Evolutionary conservation across 2,888 invertebrate species (phyloP).

Genomic region (Adelognathus sp.): DNA sequence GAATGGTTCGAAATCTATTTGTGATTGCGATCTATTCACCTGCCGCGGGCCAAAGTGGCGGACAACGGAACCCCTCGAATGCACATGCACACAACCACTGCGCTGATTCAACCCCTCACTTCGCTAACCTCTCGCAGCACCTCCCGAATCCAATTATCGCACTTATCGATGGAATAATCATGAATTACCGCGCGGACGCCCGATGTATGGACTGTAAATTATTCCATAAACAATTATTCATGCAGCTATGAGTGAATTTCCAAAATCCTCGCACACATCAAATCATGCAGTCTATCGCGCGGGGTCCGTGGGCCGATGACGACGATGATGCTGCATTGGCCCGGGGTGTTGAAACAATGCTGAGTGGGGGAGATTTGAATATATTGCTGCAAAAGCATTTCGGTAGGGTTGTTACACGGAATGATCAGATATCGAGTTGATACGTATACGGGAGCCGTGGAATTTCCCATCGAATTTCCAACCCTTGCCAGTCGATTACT

Average conservation of each 20-base stretch:
- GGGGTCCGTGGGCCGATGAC: background rate
- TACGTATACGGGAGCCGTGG: constrained; percentile 38
- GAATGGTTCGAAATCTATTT: constrained; percentile 37
- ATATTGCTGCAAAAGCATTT: background rate
- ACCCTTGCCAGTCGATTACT: constrained; percentile 58
- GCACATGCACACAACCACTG: background rate
- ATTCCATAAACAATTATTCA: constrained; percentile 49
- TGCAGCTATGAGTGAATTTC: constrained; percentile 14
- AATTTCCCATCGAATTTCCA: constrained; percentile 49
- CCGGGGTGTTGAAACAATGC: constrained; percentile 40
- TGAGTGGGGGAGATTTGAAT: constrained; percentile 24
- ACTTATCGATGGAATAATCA: constrained; percentile 51
- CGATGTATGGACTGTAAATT: constrained; percentile 37
- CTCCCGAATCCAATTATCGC: constrained; percentile 51
- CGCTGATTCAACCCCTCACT: background rate
- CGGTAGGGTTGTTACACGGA: constrained; percentile 15
- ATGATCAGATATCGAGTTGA: constrained; percentile 53
- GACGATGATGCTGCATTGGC: no score
- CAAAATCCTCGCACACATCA: constrained; percentile 39
- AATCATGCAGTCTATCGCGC: constrained; percentile 17
- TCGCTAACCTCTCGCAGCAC: background rate
- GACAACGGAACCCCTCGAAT: constrained; percentile 14
- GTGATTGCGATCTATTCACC: constrained; percentile 54
- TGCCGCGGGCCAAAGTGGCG: constrained; percentile 27
- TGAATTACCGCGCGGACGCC: no score